Base-by-base conservation (phyloP, 2,797 vertebrate genomes). In the Danio tinwini region DNA sequence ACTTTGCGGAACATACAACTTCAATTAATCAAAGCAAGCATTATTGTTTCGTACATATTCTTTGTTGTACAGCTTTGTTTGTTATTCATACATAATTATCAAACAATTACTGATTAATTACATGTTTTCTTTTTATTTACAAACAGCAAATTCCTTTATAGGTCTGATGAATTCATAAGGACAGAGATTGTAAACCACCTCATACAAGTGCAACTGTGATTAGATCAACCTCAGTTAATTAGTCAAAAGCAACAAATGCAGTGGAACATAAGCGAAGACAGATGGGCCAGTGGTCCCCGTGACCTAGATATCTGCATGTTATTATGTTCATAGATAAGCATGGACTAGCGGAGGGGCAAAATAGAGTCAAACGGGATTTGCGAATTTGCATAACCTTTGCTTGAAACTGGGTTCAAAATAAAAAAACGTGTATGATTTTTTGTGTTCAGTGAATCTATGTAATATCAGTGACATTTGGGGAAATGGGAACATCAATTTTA, bases 241-340 rank as follows among this genome's bases (percentile, higher is more conserved):
- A 83, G 76, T 82, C 52, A 83, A 80, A 65, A 74, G 72, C 59
- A 58, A 82, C 78, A 81, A 82, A 81, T 80, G 75, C 80, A 80
- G 42, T 72, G 73, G 75, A 83, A 88, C 73, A 71, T 82, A 82
- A 86, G 86, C 76, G 75, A 79, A 85, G 82, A 78, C 87, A 86
- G 85, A 87, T 85, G 86, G 80, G 71, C 78, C 76, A 80, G 59
- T 83, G 82, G 84, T 81, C 81, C 59, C 72, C 16, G 44, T 87
- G 84, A 84, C 84, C 82, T 81, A 84, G 67, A 85, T 86, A 82
- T 76, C 65, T 80, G 76, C 61, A 74, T 73, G 56, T 84, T 74
- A 82, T 85, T 68, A 84, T 84, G 76, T 85, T 88, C 83, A 84
- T 84, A 88, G 63, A 84, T 85, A 80, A 84, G 77, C 55, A 17